Evolutionary conservation across 2,888 invertebrate species (phyloP).

Genomic region (Agrochola litura): DNA sequence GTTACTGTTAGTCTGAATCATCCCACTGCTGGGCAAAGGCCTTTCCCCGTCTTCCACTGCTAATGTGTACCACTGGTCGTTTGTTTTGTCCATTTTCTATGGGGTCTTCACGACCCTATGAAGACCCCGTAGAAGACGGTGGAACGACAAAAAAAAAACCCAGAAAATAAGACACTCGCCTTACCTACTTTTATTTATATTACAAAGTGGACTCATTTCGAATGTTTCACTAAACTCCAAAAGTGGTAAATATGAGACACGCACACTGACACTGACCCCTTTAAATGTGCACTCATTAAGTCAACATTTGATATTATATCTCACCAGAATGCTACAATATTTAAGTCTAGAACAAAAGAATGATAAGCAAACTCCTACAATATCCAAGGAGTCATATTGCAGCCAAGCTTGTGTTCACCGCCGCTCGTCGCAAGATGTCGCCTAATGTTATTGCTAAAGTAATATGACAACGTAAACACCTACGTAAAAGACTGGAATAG

Average conservation of each 20-base stretch:
- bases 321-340: not conserved
- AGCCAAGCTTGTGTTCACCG: constrained; percentile 20
- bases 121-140: no score
- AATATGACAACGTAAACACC: constrained; percentile 40
- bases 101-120: no score
- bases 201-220: not conserved
- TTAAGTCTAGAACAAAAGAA: constrained; percentile 12
- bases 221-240: not conserved
- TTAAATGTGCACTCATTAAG: not conserved
- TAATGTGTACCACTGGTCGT: no score
- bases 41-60: no score
- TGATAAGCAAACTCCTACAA: constrained; percentile 14
- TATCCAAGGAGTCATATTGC: constrained; percentile 29
- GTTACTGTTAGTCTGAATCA: no score
- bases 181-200: no score
- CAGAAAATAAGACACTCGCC: no score
- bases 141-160: no score
- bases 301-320: not conserved
- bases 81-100: no score
- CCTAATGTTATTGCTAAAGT: constrained; percentile 31
- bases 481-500: constrained; percentile 18
- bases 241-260: not conserved
- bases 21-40: no score
- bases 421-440: constrained; percentile 56
- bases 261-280: not conserved